phyloP scores from a whole-genome alignment of 2,113 vertebrate genomes.

The Menura novaehollandiae region DNA sequence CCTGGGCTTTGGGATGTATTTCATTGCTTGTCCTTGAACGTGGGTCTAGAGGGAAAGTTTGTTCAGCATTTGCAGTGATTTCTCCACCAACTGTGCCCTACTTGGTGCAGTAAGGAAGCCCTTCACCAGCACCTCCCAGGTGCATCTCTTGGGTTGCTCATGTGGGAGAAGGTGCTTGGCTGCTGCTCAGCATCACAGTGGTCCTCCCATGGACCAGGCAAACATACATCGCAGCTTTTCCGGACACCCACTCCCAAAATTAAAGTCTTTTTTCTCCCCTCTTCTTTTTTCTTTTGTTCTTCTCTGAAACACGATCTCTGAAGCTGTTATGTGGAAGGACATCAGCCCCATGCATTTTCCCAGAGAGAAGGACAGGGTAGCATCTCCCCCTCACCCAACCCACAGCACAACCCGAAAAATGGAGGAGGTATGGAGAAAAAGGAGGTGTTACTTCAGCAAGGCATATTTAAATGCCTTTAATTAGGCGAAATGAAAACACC shows the following conservation, averaged over 20 bases:
- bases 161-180: not conserved
- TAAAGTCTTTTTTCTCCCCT: rapidly evolving
- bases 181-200: not conserved
- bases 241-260: not conserved
- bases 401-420: not conserved
- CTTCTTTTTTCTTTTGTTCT: not conserved
- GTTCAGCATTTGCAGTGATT: not conserved
- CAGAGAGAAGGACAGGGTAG: not conserved
- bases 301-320: not conserved
- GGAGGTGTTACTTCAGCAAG: not conserved
- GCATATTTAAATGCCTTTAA: not conserved
- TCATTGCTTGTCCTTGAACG: not conserved
- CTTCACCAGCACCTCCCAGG: not conserved
- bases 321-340: not conserved
- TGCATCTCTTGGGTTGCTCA: not conserved
- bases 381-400: not conserved
- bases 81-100: not conserved
- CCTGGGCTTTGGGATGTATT: rapidly evolving
- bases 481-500: not conserved
- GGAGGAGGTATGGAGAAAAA: too few relatives aligned
- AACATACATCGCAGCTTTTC: not conserved
- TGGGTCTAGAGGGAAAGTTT: not conserved
- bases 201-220: not conserved
- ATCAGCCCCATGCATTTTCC: not conserved
- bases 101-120: not conserved